Conservation (phyloP, 1,140 invertebrate species). For the Sycophaga agraensis region DNA sequence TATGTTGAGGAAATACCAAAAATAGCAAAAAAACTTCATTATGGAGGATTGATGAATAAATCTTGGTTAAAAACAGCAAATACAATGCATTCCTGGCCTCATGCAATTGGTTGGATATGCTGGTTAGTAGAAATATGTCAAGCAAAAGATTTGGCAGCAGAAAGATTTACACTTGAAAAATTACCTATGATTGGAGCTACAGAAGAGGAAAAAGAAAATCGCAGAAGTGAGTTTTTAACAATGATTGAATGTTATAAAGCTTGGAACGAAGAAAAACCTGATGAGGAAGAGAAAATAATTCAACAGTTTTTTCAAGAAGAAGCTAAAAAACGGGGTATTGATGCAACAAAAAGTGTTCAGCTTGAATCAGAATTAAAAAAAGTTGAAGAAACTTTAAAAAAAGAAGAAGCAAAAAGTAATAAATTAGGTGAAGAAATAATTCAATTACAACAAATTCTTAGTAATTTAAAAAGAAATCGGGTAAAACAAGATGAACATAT, state of each 20-base stretch:
- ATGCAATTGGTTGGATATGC: conserved; percentile 60
- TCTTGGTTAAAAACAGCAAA: conserved; percentile 65
- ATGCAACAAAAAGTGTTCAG: conserved; percentile 25
- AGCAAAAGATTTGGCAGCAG: conserved; percentile 37
- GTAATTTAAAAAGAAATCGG: conserved; percentile 27
- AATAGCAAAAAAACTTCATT: conserved; percentile 58
- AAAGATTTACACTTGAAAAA: conserved; percentile 35
- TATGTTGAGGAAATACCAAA: conserved; percentile 57
- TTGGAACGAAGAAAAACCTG: conserved; percentile 44
- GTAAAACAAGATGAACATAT: conserved; percentile 28
- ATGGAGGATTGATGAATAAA: conserved; percentile 60
- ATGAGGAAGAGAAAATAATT: conserved; percentile 39
- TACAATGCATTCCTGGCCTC: conserved; percentile 61
- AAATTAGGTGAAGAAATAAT: conserved; percentile 30
- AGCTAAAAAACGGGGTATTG: conserved; percentile 33
- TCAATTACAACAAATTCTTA: conserved; percentile 27
- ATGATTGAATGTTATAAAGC: conserved; percentile 38
- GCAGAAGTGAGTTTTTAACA: conserved; percentile 31
- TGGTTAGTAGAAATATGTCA: conserved; percentile 57
- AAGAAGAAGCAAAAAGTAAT: conserved; percentile 23
- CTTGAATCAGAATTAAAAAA: conserved; percentile 28
- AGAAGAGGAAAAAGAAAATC: conserved; percentile 33
- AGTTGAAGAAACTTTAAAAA: conserved; percentile 24
- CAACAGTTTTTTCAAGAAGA: conserved; percentile 37
- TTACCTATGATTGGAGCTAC: conserved; percentile 33